Evolutionary conservation across 2,113 vertebrate species (phyloP).

Genomic region (Oryzias curvinotus): DNA sequence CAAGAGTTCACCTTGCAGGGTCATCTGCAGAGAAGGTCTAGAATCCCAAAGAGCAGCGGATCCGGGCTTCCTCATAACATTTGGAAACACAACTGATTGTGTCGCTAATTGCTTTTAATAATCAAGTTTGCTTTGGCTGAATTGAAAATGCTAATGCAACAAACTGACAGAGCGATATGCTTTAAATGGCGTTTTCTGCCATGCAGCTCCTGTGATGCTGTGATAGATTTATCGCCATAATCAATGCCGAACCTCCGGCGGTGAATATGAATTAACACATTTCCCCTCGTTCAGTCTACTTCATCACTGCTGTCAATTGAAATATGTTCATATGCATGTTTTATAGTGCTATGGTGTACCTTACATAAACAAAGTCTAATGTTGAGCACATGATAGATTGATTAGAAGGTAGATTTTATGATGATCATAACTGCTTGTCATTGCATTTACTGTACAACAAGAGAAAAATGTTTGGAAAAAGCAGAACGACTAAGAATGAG

Average conservation of each 20-base stretch:
- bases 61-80: conserved; percentile 52
- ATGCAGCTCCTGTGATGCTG: conserved; percentile 19
- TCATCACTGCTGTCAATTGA: conserved; percentile 13
- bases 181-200: conserved; percentile 12
- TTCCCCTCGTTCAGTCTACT: conserved; percentile 4
- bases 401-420: neutral
- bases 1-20: conserved; percentile 79
- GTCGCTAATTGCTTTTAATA: conserved; percentile 75
- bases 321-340: conserved; percentile 7
- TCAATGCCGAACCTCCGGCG: conserved; percentile 24
- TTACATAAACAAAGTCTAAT: neutral
- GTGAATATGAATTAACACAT: conserved; percentile 12
- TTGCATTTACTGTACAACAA: too few species aligned
- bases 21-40: conserved; percentile 60
- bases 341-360: neutral
- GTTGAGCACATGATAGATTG: neutral
- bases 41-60: conserved; percentile 68
- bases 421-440: conserved; percentile 10
- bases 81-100: conserved; percentile 71
- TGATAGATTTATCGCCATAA: conserved; percentile 32
- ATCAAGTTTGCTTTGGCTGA: conserved; percentile 70
- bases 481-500: neutral
- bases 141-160: conserved; percentile 68
- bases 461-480: neutral
- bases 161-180: conserved; percentile 42